Conservation (phyloP, 2,797 vertebrate genomes). For the Tadarida brasiliensis region DNA sequence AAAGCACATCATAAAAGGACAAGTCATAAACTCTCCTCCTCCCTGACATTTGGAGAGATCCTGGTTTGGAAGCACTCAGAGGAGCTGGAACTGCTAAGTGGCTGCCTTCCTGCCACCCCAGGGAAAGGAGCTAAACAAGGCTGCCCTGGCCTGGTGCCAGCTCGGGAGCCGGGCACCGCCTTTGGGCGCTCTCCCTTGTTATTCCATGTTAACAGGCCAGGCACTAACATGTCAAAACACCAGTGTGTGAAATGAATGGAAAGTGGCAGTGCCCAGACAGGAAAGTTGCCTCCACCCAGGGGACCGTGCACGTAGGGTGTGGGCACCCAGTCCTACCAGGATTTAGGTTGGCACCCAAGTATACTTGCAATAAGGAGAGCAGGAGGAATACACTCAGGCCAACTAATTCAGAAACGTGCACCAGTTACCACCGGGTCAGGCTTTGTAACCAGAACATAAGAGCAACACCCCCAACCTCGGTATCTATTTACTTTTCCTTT, state of each 20-base stretch:
- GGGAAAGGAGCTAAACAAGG: constrained; percentile 60
- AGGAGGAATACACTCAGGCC: background rate
- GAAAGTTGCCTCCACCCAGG: constrained; percentile 69
- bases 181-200: constrained; percentile 66
- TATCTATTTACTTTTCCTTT: background rate
- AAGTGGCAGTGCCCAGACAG: constrained; percentile 72
- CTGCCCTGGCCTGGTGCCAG: constrained; percentile 65
- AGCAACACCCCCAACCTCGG: background rate
- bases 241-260: constrained; percentile 58
- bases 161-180: constrained; percentile 55
- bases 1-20: constrained; percentile 67
- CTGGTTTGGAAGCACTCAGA: constrained; percentile 10
- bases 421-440: background rate
- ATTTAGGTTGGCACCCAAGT: background rate
- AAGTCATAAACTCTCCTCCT: constrained; percentile 61
- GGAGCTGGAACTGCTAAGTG: background rate
- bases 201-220: constrained; percentile 44
- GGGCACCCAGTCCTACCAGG: background rate
- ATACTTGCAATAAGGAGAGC: background rate
- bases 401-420: background rate
- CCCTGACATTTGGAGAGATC: constrained; percentile 71
- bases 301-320: constrained; percentile 16
- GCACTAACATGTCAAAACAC: constrained; percentile 68
- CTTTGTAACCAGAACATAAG: background rate
- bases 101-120: constrained; percentile 57